These are phyloP conservation scores for Eulemur rubriventer DNA, from an alignment of 2,797 vertebrate species.

Conservation along the genomic window DNA sequence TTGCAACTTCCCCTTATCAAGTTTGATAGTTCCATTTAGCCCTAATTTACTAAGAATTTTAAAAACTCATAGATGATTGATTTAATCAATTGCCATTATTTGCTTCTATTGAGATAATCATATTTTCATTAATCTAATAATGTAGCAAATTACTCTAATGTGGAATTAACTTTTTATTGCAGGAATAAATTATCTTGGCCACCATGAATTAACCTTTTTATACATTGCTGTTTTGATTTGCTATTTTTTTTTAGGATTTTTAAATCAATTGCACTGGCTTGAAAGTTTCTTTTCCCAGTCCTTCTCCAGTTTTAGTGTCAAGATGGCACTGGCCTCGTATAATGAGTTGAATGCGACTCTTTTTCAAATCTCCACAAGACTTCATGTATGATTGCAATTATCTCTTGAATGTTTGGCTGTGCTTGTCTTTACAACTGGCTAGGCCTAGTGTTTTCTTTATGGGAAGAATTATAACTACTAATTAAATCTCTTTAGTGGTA, in stretches of 20 bases:
- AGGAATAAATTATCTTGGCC: not conserved
- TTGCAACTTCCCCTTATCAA: not conserved
- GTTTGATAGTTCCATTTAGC: not conserved
- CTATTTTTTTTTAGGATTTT: not conserved
- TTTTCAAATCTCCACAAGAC: not conserved
- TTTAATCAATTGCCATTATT: not conserved
- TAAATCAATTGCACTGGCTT: not conserved
- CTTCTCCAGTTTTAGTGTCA: not conserved
- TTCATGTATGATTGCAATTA: not conserved
- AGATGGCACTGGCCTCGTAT: not conserved
- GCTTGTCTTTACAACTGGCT: not conserved
- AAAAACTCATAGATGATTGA: not conserved
- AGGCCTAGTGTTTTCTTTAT: not conserved
- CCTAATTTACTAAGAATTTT: not conserved
- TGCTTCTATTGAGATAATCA: not conserved
- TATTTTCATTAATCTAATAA: not conserved
- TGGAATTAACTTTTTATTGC: not conserved
- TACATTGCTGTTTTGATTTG: not conserved
- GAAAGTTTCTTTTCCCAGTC: not conserved
- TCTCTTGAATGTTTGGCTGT: not conserved
- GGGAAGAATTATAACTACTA: not conserved
- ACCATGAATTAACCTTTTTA: not conserved
- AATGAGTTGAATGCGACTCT: not conserved
- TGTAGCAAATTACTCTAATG: not conserved
- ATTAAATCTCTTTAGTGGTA: not conserved